Evolutionary conservation across 2,113 vertebrate genomes (phyloP).

Genomic region (Percopsis transmontana): DNA sequence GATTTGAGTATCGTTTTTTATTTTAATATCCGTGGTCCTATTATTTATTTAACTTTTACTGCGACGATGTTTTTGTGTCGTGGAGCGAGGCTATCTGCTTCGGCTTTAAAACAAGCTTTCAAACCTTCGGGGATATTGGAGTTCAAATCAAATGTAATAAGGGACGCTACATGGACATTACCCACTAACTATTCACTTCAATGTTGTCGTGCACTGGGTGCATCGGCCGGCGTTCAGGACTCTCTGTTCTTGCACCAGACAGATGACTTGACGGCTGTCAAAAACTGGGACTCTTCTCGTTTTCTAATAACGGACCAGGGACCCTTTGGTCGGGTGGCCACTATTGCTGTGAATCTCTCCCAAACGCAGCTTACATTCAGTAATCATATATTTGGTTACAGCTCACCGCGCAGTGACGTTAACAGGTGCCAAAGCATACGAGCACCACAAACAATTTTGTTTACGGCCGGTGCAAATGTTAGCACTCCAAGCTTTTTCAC

Average conservation of each 20-base stretch:
- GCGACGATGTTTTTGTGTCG: slow-evolving; percentile 53
- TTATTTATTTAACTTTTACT: background rate
- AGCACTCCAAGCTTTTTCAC: slow-evolving; percentile 11
- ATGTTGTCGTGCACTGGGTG: slow-evolving; percentile 17
- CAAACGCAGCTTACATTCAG: slow-evolving; percentile 5
- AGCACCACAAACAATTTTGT: slow-evolving; percentile 11
- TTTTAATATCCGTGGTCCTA: background rate
- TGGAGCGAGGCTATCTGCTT: slow-evolving; percentile 25
- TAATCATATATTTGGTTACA: background rate
- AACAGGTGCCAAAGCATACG: background rate
- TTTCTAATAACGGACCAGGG: slow-evolving; percentile 20
- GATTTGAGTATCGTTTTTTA: fast-evolving
- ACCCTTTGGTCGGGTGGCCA: slow-evolving; percentile 22
- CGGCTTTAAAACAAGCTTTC: slow-evolving; percentile 36
- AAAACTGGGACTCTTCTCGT: slow-evolving; percentile 23
- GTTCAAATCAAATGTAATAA: slow-evolving; percentile 29
- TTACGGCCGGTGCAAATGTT: slow-evolving; percentile 27
- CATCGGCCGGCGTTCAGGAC: background rate
- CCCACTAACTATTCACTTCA: slow-evolving; percentile 17
- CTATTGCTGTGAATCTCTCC: slow-evolving; percentile 23
- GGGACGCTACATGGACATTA: slow-evolving; percentile 42
- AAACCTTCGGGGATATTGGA: slow-evolving; percentile 27
- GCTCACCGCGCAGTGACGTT: background rate
- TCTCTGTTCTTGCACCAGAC: background rate
- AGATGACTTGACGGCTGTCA: background rate